Evolutionary conservation across 2,888 invertebrate species (phyloP).

Genomic region (Stomorhina lunata): DNA sequence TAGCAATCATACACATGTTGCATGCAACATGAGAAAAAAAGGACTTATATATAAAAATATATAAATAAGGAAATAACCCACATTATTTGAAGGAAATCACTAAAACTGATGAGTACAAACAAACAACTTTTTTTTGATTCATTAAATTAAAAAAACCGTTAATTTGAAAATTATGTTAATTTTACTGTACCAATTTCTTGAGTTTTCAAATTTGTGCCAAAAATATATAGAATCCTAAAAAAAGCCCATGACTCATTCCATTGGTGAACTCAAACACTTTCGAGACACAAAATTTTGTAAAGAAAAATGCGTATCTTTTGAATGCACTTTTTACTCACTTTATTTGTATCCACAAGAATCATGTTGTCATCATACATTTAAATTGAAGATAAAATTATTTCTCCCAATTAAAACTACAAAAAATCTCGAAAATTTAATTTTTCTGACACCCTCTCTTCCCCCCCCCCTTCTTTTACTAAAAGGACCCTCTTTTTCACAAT

Average conservation of each 20-base stretch:
- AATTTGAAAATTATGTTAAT: no score
- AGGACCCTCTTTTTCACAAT: slow-evolving; percentile 17
- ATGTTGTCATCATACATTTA: slow-evolving; percentile 43
- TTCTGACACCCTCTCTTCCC: not conserved
- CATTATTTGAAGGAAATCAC: not conserved
- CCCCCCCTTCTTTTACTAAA: no score
- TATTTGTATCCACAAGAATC: no score
- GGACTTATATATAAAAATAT: no score
- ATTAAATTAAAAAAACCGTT: not conserved
- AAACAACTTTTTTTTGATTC: not conserved
- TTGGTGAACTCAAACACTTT: slow-evolving; percentile 2
- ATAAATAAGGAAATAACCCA: not conserved
- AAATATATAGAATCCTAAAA: not conserved
- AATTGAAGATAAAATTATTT: slow-evolving; percentile 27
- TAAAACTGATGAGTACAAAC: not conserved
- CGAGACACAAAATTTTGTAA: not conserved
- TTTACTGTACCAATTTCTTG: not conserved
- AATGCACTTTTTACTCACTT: slow-evolving; percentile 35
- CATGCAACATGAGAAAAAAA: no score
- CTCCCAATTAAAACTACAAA: no score
- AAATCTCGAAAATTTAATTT: not conserved
- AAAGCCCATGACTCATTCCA: slow-evolving; percentile 46
- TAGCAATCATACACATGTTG: no score
- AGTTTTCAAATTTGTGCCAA: slow-evolving; percentile 44
- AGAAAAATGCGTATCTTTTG: not conserved